Evolutionary conservation across 2,113 vertebrate genomes (phyloP).

Genomic region (Pogona vitticeps): DNA sequence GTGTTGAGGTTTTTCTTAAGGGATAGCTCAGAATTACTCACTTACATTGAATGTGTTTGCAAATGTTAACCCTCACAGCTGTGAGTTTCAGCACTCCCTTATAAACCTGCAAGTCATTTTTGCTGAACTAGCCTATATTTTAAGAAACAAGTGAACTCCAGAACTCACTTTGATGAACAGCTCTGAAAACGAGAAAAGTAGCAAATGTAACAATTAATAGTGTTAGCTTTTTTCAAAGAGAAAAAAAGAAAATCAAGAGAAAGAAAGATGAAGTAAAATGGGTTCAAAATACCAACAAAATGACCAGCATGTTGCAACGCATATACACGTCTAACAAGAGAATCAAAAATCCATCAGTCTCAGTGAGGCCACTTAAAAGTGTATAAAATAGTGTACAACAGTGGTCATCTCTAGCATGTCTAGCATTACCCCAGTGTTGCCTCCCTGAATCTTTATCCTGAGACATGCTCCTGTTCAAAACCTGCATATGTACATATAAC

Average conservation of each 20-base stretch:
- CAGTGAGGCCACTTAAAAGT: not conserved
- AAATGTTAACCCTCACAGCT: not conserved
- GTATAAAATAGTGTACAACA: not conserved
- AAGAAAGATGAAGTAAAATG: not conserved
- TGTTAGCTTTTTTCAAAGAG: not conserved
- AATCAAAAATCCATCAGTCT: constrained; percentile 16
- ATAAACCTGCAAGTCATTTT: not conserved
- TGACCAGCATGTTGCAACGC: not conserved
- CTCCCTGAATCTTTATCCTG: constrained; percentile 6
- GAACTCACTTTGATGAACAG: not conserved
- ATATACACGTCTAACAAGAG: not conserved
- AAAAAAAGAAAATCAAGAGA: not conserved
- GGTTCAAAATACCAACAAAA: not conserved
- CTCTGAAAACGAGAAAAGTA: not conserved
- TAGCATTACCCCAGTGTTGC: not conserved
- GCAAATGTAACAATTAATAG: not conserved
- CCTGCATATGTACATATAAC: not conserved
- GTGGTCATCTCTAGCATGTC: not conserved
- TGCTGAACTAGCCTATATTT: not conserved
- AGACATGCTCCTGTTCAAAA: constrained; percentile 35
- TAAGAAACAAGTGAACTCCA: not conserved
- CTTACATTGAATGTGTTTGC: fast-evolving
- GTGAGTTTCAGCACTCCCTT: not conserved
- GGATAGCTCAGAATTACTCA: not conserved
- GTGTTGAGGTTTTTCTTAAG: not conserved